A percentile compares a stretch with the other conserved stretches of the same genome.
phyloP scores from a whole-genome alignment of 1,140 invertebrate genomes.

The Drosophila funebris region DNA sequence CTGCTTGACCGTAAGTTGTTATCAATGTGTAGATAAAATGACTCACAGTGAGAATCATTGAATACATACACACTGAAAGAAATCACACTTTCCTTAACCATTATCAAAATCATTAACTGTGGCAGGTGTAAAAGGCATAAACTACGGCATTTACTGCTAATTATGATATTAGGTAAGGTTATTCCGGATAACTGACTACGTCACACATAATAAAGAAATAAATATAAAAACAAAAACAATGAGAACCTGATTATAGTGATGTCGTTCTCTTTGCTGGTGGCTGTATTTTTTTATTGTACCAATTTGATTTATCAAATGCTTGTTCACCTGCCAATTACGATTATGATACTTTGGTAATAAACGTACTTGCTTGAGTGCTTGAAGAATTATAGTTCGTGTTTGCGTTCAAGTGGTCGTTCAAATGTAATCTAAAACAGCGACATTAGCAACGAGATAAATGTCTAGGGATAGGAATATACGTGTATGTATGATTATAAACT shows the following conservation, averaged over 20 bases:
- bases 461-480: not conserved
- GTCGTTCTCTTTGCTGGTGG: constrained; percentile 48
- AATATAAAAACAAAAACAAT: constrained; percentile 42
- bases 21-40: not conserved
- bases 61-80: constrained; percentile 3
- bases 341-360: constrained; percentile 37
- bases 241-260: constrained; percentile 44
- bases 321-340: constrained; percentile 43
- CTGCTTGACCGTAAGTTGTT: constrained; percentile 10
- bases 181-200: constrained; percentile 14
- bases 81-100: not conserved
- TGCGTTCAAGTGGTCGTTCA: constrained; percentile 8
- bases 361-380: constrained; percentile 16
- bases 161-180: constrained; percentile 9
- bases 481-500: not conserved
- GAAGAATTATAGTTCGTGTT: constrained; percentile 5
- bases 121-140: constrained; percentile 2
- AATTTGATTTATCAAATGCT: constrained; percentile 31
- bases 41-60: constrained; percentile 14
- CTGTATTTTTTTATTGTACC: constrained; percentile 37
- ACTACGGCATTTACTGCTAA: not conserved
- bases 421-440: constrained; percentile 18
- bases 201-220: constrained; percentile 40
- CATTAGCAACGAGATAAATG: constrained; percentile 23
- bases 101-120: constrained; percentile 19